Evolutionary conservation across 2,888 invertebrate genomes (phyloP), one percentile per base, ranked within the genome.

Genomic region (Caenorhabditis japonica): DNA sequence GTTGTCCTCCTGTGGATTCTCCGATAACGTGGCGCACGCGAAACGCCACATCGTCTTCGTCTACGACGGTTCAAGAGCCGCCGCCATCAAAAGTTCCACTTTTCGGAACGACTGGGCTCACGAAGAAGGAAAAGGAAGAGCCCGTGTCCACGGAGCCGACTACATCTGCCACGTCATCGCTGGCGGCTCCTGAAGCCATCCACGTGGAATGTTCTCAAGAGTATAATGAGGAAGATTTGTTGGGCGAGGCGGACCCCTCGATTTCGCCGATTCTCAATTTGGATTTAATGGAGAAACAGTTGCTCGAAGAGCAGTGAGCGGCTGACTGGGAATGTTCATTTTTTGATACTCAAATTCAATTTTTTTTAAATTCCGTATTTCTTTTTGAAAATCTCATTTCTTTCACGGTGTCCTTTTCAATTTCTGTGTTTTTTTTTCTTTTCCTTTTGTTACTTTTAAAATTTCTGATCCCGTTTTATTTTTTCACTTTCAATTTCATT

Each of bases 1-100:
- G 49, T 30, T 51, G 56, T 27, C 62, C 61, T 12, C 61, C 61
- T 5, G 36, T 69, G 13, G 69, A 69, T n/a, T 41, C 44, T n/a
- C 70, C 61, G 21, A n/a, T 51, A 10, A 52, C 41, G 27, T 68
- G 58, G 58, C 43, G 36, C 41, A 2, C 15, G 4, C n/a, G 25
- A 15, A 44, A 44, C 19, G 5, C 2, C 4, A 41, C 19, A 15
- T n/a, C 19, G 19, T 41, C 41, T 4, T 8, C 19, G 15, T 17
- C 19, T 7, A 41, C 38, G 4, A 38, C 38, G 38, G 15, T 38
- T 3, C 38, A 38, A 15, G 4, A 38, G 8, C n/a, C 38, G 10
- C 33, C 7, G 15, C 15, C 44, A 7, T 21, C 46, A 23, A 10
- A 13, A 23, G 34, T 44, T 4, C 49, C 47, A 1, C 49, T 64